These are phyloP conservation scores for Thryonomys swinderianus DNA, from an alignment of 2,113 vertebrate species.

Conservation along the genomic window DNA sequence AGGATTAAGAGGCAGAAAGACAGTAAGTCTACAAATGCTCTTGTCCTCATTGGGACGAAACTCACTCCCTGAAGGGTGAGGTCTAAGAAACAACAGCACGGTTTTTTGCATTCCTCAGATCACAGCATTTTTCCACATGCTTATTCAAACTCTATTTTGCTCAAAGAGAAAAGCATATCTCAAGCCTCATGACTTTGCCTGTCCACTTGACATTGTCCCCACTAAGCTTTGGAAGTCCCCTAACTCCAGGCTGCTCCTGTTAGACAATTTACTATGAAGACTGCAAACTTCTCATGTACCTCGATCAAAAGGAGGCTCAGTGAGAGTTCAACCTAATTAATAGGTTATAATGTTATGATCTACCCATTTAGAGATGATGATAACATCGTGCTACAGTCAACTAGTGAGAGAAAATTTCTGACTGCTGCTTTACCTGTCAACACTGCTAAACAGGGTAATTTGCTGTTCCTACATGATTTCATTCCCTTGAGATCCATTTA, in stretches of 20 bases:
- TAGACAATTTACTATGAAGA: neutral
- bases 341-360: neutral
- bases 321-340: neutral
- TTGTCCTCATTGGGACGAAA: neutral
- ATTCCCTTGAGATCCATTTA: slow-evolving; percentile 36
- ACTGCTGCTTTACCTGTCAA: neutral
- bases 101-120: neutral
- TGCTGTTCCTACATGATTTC: slow-evolving; percentile 25
- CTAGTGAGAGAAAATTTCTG: neutral
- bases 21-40: neutral
- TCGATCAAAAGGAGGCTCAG: neutral
- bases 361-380: neutral
- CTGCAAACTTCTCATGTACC: neutral
- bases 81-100: neutral
- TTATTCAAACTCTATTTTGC: neutral
- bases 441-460: slow-evolving; percentile 17
- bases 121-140: neutral
- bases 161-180: neutral
- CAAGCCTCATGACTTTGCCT: neutral
- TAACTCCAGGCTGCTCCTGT: neutral
- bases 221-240: neutral
- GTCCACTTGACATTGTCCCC: neutral
- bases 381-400: slow-evolving; percentile 5
- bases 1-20: neutral
- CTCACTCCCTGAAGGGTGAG: neutral